phyloP scores from a whole-genome alignment of 2,113 vertebrate species.

The Limnothrissa miodon region DNA sequence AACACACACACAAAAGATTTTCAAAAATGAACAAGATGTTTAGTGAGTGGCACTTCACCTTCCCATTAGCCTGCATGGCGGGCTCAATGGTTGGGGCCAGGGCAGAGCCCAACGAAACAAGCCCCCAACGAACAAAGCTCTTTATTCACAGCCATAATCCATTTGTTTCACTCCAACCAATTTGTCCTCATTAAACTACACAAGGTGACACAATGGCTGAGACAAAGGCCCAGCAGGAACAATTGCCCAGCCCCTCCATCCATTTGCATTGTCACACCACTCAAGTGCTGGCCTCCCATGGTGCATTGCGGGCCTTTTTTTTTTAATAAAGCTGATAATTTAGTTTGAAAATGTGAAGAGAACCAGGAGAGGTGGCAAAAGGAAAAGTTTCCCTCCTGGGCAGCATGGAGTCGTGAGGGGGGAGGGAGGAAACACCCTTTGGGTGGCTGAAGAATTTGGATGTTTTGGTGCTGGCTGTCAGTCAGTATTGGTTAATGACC shows the following conservation, averaged over 20 bases:
- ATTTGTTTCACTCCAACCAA: conserved; percentile 86
- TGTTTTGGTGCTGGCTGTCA: conserved; percentile 46
- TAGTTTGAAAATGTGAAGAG: conserved; percentile 52
- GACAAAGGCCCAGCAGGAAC: conserved; percentile 84
- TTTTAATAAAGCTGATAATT: conserved; percentile 51
- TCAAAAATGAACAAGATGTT: conserved; percentile 70
- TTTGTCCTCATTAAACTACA: conserved; percentile 95
- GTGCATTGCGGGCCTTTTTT: conserved; percentile 67
- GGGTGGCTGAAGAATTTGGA: conserved; percentile 37
- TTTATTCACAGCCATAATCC: conserved; percentile 81
- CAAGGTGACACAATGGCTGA: conserved; percentile 80
- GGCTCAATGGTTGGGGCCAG: conserved; percentile 73
- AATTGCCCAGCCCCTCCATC: conserved; percentile 70
- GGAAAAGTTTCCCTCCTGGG: conserved; percentile 50
- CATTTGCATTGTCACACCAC: conserved; percentile 56
- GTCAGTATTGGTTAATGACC: conserved; percentile 17
- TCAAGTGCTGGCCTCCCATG: conserved; percentile 70
- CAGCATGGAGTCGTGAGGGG: conserved; percentile 35
- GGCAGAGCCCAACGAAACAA: conserved; percentile 60
- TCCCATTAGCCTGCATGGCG: conserved; percentile 75
- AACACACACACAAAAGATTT: conserved; percentile 43
- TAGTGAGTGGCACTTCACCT: conserved; percentile 78
- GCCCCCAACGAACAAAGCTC: conserved; percentile 62
- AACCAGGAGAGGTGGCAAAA: conserved; percentile 57
- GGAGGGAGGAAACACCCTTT: conserved; percentile 46